Conservation (phyloP, 2,113 vertebrate genomes). For the Pelmatolapia mariae region DNA sequence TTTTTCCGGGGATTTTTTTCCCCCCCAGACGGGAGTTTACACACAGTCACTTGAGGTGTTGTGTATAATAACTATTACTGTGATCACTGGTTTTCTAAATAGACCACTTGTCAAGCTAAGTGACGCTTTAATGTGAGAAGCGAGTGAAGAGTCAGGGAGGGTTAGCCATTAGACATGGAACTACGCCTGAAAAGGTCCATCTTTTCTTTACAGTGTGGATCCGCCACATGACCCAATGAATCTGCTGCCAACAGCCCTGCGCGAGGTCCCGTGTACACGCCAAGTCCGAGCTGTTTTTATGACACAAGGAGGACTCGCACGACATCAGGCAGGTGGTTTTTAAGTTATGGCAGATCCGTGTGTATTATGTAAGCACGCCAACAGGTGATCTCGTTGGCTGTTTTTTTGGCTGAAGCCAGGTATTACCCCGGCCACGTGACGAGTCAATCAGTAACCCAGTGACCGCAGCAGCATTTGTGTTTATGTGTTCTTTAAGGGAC, state of each 20-base stretch:
- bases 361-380: background rate
- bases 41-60: slow-evolving; percentile 6
- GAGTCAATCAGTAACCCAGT: slow-evolving; percentile 22
- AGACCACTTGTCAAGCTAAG: slow-evolving; percentile 20
- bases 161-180: background rate
- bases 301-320: background rate
- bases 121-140: slow-evolving; percentile 1
- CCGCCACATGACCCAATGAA: background rate
- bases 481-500: background rate
- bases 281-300: background rate
- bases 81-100: slow-evolving; percentile 12
- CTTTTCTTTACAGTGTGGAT: background rate
- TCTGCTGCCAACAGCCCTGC: background rate
- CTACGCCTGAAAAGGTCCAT: background rate
- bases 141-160: background rate
- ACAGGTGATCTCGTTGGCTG: background rate
- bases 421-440: background rate
- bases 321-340: background rate
- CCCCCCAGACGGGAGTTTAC: background rate
- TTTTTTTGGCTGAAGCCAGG: background rate
- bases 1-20: background rate
- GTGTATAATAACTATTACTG: background rate
- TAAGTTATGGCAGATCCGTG: background rate
- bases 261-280: background rate
- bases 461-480: background rate